Evolutionary conservation across 2,113 vertebrate species (phyloP).

Genomic region (Amazona guildingii): DNA sequence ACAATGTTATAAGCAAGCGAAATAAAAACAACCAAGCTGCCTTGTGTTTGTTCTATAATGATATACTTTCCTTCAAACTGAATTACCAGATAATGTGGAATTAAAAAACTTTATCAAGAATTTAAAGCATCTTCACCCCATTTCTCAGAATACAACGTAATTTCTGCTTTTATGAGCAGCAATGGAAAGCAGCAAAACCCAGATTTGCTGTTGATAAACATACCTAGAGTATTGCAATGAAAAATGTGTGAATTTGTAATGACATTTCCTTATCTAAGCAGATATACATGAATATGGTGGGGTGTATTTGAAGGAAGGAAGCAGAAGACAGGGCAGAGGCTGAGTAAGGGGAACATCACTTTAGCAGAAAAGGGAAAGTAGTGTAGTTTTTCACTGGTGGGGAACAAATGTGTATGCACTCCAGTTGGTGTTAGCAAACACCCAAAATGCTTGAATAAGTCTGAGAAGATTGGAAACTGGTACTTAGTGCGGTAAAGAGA

Average conservation of each 20-base stretch:
- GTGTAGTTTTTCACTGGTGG: neutral
- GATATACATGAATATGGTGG: neutral
- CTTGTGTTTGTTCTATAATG: neutral
- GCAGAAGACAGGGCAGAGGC: neutral
- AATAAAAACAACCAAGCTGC: neutral
- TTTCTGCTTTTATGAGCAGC: neutral
- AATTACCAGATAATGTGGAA: neutral
- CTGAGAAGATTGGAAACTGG: neutral
- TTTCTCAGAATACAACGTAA: neutral
- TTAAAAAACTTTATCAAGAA: conserved; percentile 1
- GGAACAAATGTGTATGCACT: rapidly evolving
- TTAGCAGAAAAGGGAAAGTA: neutral
- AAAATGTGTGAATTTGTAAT: neutral
- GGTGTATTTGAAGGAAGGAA: neutral
- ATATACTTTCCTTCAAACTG: neutral
- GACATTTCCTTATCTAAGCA: neutral
- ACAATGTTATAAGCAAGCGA: neutral
- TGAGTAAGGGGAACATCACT: neutral
- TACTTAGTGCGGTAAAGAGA: neutral
- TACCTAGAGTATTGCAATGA: neutral
- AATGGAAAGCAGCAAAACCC: neutral
- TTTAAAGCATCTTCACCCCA: neutral
- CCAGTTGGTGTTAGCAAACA: neutral
- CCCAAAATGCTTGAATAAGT: neutral
- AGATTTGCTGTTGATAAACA: neutral